Evolutionary conservation across 64 coral and sea anemone genomes (phyloP), one percentile per base, ranked within the genome.

Genomic region (Stichodactyla mertensii): DNA sequence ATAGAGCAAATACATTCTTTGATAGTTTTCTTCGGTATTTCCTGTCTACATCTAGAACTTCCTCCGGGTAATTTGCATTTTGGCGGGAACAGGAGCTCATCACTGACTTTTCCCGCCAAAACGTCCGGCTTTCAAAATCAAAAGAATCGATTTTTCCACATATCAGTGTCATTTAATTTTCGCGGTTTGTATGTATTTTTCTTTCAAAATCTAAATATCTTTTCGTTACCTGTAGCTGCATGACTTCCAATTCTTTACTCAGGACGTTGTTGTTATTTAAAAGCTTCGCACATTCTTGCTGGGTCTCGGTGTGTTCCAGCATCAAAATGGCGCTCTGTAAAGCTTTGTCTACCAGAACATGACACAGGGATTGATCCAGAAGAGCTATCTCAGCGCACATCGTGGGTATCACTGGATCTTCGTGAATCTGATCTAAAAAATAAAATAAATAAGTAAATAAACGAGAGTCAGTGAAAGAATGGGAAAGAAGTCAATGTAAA

Each of bases 261-360:
- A 97, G 81, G 0, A 84, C 52, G 16, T 64, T 27, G 20, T 92
- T 85, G 80, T 93, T 84, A 20, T 84, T 88, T 24, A 54, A 78
- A n/a, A 97, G 82, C 55, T 78, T 81, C 16, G 85, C 15, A 31
- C 89, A 90, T 56, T 78, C 55, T 89, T 16, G 54, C 0, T 84
- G 71, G 0, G 89, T 51, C 31, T 81, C 54, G 28, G 85, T 57
- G 10, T 97, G 88, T 82, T 97, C 94, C 62, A 97, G 59, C n/a
- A 97, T 64, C 86, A 97, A 87, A 7, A 97, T 56, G 20, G 94
- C 69, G 81, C 91, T 90, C 57, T 93, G 91, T 19, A 97, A 81
- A 4, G 91, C 94, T 83, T 97, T 97, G 71, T 97, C 94, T 13
- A 97, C 54, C 22, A 97, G 91, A 60, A 97, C 88, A 45, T 96